A percentile compares a stretch with the other conserved stretches of the same genome.
Evolutionary conservation across 2,888 invertebrate species (phyloP).

Genomic region (Pyrrhosoma nymphula): DNA sequence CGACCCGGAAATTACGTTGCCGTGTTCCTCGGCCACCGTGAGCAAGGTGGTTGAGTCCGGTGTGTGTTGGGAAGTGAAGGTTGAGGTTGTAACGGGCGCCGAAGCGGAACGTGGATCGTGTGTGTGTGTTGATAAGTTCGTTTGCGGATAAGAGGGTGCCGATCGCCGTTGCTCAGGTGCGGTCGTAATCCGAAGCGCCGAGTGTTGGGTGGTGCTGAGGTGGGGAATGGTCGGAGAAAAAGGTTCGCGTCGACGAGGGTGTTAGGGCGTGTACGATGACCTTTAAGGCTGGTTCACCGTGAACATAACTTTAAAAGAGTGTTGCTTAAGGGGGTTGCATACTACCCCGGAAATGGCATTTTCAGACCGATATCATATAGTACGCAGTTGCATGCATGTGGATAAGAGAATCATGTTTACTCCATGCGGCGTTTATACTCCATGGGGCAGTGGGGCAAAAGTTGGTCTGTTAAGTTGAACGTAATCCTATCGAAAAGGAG

Average conservation of each 20-base stretch:
- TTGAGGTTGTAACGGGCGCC: neutral
- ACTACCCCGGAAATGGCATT: too few relatives aligned
- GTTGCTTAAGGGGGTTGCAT: too few relatives aligned
- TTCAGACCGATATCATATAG: too few relatives aligned
- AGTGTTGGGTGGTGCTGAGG: neutral
- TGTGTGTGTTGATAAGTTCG: neutral
- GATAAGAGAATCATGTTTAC: too few relatives aligned
- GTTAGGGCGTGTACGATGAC: neutral
- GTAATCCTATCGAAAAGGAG: too few relatives aligned
- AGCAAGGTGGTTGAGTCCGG: neutral
- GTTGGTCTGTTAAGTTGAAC: too few relatives aligned
- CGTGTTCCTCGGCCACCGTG: neutral
- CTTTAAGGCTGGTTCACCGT: too few relatives aligned
- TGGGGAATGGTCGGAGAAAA: neutral
- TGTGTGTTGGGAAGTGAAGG: neutral
- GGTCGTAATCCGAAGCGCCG: neutral
- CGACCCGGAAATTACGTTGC: too few relatives aligned
- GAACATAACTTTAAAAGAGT: too few relatives aligned
- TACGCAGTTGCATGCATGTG: too few relatives aligned
- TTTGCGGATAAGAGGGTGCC: neutral
- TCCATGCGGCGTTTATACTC: too few relatives aligned
- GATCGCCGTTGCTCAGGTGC: neutral
- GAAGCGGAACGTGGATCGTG: neutral
- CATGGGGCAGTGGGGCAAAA: too few relatives aligned
- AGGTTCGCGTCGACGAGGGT: neutral